Conservation (phyloP, 2,797 vertebrate species). For the Lacerta bilineata region DNA sequence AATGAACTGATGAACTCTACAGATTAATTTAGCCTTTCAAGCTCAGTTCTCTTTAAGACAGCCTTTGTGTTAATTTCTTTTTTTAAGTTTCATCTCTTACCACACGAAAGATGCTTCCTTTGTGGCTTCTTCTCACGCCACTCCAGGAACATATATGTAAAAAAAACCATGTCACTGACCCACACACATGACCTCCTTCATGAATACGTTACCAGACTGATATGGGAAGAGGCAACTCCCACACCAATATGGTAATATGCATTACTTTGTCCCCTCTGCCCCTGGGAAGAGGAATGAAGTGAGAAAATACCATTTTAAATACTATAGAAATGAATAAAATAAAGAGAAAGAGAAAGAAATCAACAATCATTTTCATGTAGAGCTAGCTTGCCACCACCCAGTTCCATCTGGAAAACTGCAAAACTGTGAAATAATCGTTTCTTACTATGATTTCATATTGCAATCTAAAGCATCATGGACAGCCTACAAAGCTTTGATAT, state of each 20-base stretch:
- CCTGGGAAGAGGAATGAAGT: not conserved
- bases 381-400: not conserved
- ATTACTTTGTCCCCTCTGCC: not conserved
- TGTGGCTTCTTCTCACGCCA: constrained; percentile 5
- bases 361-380: not conserved
- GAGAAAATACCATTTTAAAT: not conserved
- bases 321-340: not conserved
- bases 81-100: no score
- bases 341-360: not conserved
- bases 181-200: not conserved
- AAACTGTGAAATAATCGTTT: not conserved
- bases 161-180: not conserved
- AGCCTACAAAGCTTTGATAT: not conserved
- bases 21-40: not conserved
- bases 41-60: no score
- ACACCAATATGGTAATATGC: not conserved
- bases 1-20: not conserved
- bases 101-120: not conserved
- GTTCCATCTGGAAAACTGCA: not conserved
- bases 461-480: not conserved
- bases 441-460: not conserved
- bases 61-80: no score
- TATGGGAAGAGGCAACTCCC: not conserved
- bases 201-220: not conserved
- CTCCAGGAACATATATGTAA: not conserved